phyloP scores from a whole-genome alignment of 35 echinoderm and acorn worm species.

The Ptychodera flava region DNA sequence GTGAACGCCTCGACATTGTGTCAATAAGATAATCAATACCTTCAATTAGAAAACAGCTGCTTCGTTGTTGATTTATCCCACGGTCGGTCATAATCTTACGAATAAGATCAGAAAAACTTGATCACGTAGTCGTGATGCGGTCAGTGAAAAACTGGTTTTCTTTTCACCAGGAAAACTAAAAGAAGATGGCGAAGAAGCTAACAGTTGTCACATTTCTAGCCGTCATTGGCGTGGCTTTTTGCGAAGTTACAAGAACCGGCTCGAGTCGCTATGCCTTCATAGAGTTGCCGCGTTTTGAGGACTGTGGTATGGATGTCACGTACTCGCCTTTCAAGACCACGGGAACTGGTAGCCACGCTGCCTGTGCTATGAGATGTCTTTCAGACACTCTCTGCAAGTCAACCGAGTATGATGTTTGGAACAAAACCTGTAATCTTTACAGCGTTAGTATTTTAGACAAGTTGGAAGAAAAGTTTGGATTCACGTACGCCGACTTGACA shows the following conservation, averaged over 20 bases:
- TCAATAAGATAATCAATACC: too few relatives aligned
- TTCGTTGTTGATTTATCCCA: neutral
- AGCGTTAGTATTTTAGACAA: conserved; percentile 30
- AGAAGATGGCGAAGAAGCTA: neutral
- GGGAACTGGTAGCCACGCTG: conserved; percentile 5
- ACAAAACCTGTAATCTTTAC: conserved; percentile 53
- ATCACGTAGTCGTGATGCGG: neutral
- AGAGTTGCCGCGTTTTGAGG: conserved; percentile 52
- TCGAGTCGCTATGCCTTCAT: conserved; percentile 36
- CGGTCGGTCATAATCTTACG: neutral
- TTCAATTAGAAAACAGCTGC: neutral
- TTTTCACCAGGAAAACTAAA: too few relatives aligned
- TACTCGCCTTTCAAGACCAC: conserved; percentile 16
- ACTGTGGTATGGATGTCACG: conserved; percentile 46
- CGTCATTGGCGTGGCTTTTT: neutral
- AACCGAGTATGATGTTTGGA: conserved; percentile 42
- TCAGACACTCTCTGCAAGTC: conserved; percentile 40
- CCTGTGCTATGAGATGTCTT: conserved; percentile 47
- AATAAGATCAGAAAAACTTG: neutral
- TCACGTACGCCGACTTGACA: conserved; percentile 43
- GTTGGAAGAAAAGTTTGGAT: conserved; percentile 41
- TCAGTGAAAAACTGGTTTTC: too few relatives aligned
- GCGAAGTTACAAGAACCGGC: neutral
- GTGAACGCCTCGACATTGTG: too few relatives aligned
- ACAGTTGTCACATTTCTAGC: neutral